Evolutionary conservation across 2,888 invertebrate species (phyloP), one percentile per base, ranked within the genome.

Genomic region (Andrena chrysosceles): DNA sequence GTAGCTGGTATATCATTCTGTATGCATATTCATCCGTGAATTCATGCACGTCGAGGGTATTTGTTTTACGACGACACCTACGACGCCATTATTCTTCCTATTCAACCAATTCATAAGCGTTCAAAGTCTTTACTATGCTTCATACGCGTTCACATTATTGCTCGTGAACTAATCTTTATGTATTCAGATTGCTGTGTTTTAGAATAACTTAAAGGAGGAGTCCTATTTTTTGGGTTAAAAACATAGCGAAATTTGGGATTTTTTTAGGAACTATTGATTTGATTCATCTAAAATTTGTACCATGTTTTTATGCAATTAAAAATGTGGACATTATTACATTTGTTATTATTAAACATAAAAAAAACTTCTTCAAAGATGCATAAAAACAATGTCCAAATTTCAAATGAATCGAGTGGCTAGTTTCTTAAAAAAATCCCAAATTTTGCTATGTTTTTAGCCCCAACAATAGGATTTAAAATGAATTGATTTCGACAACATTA

Each of bases 21-120:
- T 68, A 72, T 83, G 83, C 68, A 81, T 83, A 81, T 83, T 81
- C 76, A 81, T 83, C 71, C 72, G 52, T 16, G 68, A 70, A 81
- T 83, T 81, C 67, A 52, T 71, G 49, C 62, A 52, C 26, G 42
- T 13, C 23, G 26, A 8, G 29, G 20, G 56, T 81, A 60, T 80
- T 74, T 74, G 60, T 81, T 81, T 69, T 59, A 69, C 35, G 60
- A 8, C 29, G 29, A 62, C 68, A 63, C 63, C 67, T 48, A 63
- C 54, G 81, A 33, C 62, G 7, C 73, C 72, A 73, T 81, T 79
- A 64, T 54, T 79, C 73, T 68, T 79, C 62, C 63, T 48, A 59
- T 68, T 64, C n/a, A 29, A 56, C 49, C 67, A 79, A 81, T 81
- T 79, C 68, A 56, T 59, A 68, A 73, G 56, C 67, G 67, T 56